Evolutionary conservation across 2,888 invertebrate genomes (phyloP).

Genomic region (Opisthograptis luteolata): DNA sequence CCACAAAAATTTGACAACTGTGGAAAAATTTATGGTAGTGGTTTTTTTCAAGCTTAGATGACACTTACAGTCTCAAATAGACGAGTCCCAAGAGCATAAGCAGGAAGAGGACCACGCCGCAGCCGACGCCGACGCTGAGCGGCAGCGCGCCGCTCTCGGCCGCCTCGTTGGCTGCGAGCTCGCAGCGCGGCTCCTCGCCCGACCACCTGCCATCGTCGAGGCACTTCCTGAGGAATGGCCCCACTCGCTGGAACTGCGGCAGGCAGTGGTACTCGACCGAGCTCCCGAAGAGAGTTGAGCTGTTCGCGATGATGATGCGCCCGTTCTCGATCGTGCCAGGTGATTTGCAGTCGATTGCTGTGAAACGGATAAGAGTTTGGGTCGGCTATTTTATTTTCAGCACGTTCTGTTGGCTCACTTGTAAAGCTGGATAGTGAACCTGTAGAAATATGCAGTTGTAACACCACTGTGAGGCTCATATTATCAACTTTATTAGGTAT

Average conservation of each 20-base stretch:
- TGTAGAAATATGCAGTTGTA: too few relatives aligned
- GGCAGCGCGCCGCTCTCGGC: conserved; percentile 90
- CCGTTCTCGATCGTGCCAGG: conserved; percentile 93
- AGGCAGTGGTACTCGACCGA: conserved; percentile 95
- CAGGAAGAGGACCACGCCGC: conserved; percentile 91
- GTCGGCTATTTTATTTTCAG: background rate
- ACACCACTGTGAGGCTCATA: too few relatives aligned
- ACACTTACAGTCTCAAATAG: conserved; percentile 91
- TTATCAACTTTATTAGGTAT: too few relatives aligned
- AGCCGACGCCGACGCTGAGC: conserved; percentile 92
- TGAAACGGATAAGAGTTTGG: conserved; percentile 34
- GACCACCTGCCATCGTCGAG: conserved; percentile 94
- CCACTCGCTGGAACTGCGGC: conserved; percentile 92
- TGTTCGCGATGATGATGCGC: conserved; percentile 93
- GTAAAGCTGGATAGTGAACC: too few relatives aligned
- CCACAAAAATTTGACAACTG: too few relatives aligned
- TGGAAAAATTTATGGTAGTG: too few relatives aligned
- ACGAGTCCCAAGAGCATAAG: conserved; percentile 91
- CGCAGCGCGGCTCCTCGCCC: conserved; percentile 93
- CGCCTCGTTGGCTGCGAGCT: conserved; percentile 87
- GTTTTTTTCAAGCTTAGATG: too few relatives aligned
- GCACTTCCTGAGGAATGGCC: conserved; percentile 93
- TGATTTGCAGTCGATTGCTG: conserved; percentile 93
- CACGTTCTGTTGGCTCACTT: too few relatives aligned
- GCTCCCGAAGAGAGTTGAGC: conserved; percentile 92